phyloP scores from a whole-genome alignment of 1,140 invertebrate species.

The Drosophila cardini region DNA sequence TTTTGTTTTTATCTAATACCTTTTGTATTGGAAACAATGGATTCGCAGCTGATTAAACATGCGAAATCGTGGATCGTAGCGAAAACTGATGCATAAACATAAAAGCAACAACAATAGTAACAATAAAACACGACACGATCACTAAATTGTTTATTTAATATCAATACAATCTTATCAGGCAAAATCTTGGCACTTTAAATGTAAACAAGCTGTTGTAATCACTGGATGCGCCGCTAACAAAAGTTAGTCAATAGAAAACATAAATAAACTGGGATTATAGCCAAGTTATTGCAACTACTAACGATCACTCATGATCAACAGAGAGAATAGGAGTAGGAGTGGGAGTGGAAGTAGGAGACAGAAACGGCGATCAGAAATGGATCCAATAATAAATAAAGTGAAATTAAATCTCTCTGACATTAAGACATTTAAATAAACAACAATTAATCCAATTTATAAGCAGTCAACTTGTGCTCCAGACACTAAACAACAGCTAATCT shows the following conservation, averaged over 20 bases:
- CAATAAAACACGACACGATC: constrained; percentile 62
- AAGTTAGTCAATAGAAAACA: constrained; percentile 15
- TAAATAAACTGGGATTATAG: constrained; percentile 14
- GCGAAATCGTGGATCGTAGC: constrained; percentile 72
- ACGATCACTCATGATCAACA: constrained; percentile 10
- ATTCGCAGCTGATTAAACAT: constrained; percentile 77
- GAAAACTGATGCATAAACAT: constrained; percentile 6
- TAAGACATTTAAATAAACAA: constrained; percentile 24
- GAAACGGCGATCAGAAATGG: not conserved
- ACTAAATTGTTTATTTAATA: constrained; percentile 69
- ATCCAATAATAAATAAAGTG: constrained; percentile 23
- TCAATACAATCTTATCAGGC: constrained; percentile 74
- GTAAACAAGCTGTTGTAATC: constrained; percentile 68
- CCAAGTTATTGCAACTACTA: constrained; percentile 22
- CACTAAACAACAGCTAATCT: constrained; percentile 21
- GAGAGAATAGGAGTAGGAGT: too few species aligned
- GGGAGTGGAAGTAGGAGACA: not conserved
- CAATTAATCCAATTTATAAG: constrained; percentile 43
- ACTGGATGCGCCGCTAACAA: constrained; percentile 12
- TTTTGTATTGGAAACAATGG: constrained; percentile 67
- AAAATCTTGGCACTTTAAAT: constrained; percentile 42
- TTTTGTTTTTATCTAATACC: constrained; percentile 27
- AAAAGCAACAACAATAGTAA: not conserved
- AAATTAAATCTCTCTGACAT: constrained; percentile 21
- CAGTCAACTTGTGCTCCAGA: constrained; percentile 28